Conservation (phyloP, 2,888 invertebrate genomes). For the Rotaria magnacalcarata region DNA sequence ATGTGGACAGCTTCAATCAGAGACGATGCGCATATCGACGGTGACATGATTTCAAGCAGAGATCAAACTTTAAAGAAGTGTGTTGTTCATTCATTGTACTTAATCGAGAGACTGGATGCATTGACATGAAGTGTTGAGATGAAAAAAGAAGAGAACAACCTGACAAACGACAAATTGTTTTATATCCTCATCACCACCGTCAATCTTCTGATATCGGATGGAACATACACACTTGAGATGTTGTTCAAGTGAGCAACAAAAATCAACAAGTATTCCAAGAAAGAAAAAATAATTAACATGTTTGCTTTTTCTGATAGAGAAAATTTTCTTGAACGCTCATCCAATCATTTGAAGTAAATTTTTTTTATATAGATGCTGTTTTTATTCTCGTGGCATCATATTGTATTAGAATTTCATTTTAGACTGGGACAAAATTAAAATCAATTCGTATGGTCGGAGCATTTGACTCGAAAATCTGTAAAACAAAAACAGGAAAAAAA, state of each 20-base stretch:
- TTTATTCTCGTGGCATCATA: too few species aligned
- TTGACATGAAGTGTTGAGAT: constrained; percentile 10
- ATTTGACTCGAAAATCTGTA: too few species aligned
- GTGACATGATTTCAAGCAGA: constrained; percentile 1
- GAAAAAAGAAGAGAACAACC: neutral
- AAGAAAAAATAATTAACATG: too few species aligned
- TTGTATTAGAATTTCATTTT: too few species aligned
- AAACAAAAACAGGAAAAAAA: too few species aligned
- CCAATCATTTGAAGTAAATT: too few species aligned
- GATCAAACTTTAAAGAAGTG: constrained; percentile 3
- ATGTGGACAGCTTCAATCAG: constrained; percentile 12
- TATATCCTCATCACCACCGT: neutral
- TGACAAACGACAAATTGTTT: neutral
- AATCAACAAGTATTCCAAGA: neutral
- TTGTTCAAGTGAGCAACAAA: neutral
- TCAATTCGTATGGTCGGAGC: too few species aligned
- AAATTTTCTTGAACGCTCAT: too few species aligned
- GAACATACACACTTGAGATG: neutral
- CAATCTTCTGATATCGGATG: neutral
- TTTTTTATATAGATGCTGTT: too few species aligned
- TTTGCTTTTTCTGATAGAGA: too few species aligned
- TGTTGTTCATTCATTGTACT: constrained; percentile 21
- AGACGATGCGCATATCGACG: neutral
- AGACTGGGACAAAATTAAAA: too few species aligned
- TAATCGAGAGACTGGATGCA: neutral